phyloP scores from a whole-genome alignment of 2,113 vertebrate genomes.

The Butorides virescens region DNA sequence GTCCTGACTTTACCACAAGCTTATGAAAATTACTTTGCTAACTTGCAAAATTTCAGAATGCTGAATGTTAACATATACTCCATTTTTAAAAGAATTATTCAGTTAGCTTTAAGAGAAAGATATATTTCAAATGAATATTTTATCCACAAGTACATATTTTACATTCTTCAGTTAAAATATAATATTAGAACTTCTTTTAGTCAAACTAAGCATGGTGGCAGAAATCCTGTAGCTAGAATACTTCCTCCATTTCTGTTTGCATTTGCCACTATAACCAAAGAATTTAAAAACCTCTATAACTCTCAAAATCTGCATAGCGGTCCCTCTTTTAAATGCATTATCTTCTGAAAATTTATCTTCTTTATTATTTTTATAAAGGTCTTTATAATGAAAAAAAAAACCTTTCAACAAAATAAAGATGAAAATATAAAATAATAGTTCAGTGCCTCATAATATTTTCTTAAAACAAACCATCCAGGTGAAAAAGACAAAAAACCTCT shows the following conservation, averaged over 20 bases:
- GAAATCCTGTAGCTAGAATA: neutral
- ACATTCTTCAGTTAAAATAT: neutral
- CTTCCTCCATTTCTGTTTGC: neutral
- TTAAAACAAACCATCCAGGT: neutral
- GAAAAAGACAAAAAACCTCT: neutral
- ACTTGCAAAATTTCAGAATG: neutral
- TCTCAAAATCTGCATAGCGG: neutral
- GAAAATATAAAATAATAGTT: neutral
- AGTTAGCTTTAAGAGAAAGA: neutral
- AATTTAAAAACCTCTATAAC: neutral
- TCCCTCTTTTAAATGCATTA: neutral
- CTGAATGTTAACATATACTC: neutral
- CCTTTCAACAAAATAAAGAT: neutral
- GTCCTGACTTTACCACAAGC: neutral
- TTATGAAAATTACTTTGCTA: neutral
- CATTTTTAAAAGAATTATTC: neutral
- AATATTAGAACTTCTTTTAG: neutral
- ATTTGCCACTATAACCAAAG: neutral
- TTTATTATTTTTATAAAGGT: neutral
- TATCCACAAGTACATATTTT: neutral
- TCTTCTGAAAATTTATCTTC: neutral
- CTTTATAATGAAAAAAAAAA: neutral
- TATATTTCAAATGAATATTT: neutral
- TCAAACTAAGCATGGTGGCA: neutral
- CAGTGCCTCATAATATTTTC: neutral